Base-by-base conservation (phyloP, 1,140 invertebrate species). In the Cherax destructor region DNA sequence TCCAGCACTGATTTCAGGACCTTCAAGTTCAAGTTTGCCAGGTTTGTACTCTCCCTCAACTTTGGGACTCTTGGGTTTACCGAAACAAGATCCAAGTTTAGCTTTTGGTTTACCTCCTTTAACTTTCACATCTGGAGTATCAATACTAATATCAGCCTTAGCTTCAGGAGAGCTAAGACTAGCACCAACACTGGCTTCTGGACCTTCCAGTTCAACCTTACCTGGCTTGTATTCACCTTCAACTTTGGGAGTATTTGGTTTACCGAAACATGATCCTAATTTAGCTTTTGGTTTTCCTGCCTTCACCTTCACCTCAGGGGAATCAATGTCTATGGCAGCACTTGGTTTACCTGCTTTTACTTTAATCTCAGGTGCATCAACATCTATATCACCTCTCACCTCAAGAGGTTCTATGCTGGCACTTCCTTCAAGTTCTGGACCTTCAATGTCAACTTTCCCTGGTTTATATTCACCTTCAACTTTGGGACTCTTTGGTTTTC, bases 241-340 rank as follows among this genome's bases (percentile, higher is more conserved):
- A 50, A 74, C n/a, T 84, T 88, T 49, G 16, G 86, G 86, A 7
- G 50, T 83, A 47, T 85, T 92, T 49, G 91, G 81, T 74, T 92
- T 92, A 69, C 91, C 91, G 61, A 92, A 92, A 72, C 91, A 92
- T 0, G 91, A 92, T 61, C 91, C 86, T 3, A 92, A 72, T 80
- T 88, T 92, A 18, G 30, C 16, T 59, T 92, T 92, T 0, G 91
- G 83, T 72, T 92, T 92, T 3, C 77, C 49, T 56, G 4, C 76
- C 85, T 88, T 88, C 24, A 83, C 86, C 30, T 85, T 80, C 4
- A 92, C 72, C 30, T 92, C 76, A 13, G 91, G 72, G 11, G 81
- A 69, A 6, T 74, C 61, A 7, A 65, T 18, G 5, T 5, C 24
- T 49, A 78, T 47, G 18, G n/a, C 56, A 49, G 59, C 80, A 30